Conservation (phyloP, 2,113 vertebrate species). For the Setophaga petechia region DNA sequence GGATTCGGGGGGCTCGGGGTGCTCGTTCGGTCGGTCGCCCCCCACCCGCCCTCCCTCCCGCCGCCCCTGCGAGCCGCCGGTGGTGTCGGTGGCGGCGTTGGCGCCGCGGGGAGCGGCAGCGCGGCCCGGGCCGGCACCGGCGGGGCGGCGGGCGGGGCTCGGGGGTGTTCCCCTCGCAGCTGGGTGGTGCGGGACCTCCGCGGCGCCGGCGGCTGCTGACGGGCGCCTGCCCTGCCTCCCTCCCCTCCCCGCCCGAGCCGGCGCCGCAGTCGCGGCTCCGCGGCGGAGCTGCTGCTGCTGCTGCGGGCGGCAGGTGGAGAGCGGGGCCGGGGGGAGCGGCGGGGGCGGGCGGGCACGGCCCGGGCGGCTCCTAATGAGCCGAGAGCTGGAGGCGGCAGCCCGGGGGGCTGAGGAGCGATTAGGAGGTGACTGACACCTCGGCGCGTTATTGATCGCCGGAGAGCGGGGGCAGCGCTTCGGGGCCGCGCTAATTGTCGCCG, state of each 20-base stretch:
- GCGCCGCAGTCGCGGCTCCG: not conserved
- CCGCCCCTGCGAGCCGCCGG: no score
- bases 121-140: no score
- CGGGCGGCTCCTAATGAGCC: not conserved
- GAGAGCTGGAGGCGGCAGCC: not conserved
- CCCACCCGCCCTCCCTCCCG: no score
- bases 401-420: not conserved
- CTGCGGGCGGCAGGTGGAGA: not conserved
- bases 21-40: no score
- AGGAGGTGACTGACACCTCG: slow-evolving; percentile 39
- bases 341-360: not conserved
- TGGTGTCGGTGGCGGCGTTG: no score
- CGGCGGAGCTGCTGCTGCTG: not conserved
- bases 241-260: not conserved
- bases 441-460: slow-evolving; percentile 1
- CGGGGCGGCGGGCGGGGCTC: no score
- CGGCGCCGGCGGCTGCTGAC: no score
- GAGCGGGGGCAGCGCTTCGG: not conserved
- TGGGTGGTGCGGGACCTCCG: no score
- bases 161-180: no score
- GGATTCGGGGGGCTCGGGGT: no score
- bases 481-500: not conserved
- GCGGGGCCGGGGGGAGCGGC: not conserved
- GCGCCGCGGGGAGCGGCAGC: no score
- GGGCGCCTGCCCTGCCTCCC: not conserved